These are phyloP conservation scores for Pogonocichla stellata DNA, from an alignment of 2,113 vertebrate species.

Conservation along the genomic window DNA sequence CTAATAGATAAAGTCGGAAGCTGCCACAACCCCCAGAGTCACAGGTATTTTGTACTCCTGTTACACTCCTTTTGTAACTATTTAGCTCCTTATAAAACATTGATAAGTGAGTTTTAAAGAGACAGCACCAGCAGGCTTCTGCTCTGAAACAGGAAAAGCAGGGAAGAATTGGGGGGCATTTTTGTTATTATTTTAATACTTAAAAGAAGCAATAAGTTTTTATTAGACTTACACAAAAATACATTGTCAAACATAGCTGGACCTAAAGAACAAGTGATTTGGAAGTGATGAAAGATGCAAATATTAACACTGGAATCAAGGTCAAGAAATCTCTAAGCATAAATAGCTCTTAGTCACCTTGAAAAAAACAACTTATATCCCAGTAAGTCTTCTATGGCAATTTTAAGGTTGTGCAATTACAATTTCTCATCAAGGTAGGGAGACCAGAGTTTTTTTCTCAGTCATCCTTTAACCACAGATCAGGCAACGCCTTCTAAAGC, in stretches of 20 bases:
- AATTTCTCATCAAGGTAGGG: not conserved
- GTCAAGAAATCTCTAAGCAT: not conserved
- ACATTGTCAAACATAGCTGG: not conserved
- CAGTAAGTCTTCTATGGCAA: not conserved
- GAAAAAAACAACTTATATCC: not conserved
- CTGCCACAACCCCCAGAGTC: not conserved
- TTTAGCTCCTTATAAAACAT: not conserved
- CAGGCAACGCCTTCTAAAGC: not conserved
- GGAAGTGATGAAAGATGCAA: not conserved
- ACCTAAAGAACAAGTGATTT: not conserved
- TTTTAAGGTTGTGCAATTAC: not conserved
- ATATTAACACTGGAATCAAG: not conserved
- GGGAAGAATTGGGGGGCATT: not conserved
- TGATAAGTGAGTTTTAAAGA: not conserved
- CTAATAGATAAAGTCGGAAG: not conserved
- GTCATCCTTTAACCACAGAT: not conserved
- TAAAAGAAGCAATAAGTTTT: not conserved
- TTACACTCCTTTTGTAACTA: not conserved
- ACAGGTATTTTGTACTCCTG: not conserved
- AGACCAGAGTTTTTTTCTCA: not conserved
- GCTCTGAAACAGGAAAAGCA: not conserved
- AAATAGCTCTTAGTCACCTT: not conserved
- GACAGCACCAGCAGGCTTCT: not conserved
- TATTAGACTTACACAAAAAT: not conserved
- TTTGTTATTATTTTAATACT: not conserved